Evolutionary conservation across 30 jellyfish, hydroid and myxozoan species (phyloP).

Genomic region (Cassiopea andromeda): DNA sequence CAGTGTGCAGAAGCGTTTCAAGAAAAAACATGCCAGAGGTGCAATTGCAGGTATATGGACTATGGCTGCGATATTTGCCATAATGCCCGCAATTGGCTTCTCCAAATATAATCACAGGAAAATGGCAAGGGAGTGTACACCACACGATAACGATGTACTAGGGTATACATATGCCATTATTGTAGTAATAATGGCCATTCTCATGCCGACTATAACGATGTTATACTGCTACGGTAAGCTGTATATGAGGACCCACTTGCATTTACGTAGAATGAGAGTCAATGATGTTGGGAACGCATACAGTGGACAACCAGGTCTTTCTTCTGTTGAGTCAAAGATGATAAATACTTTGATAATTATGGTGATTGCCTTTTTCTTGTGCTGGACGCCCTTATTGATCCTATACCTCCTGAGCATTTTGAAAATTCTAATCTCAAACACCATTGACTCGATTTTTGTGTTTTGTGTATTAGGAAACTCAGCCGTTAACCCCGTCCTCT

Average conservation of each 20-base stretch:
- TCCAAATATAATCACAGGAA: slow-evolving; percentile 44
- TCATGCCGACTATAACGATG: slow-evolving; percentile 45
- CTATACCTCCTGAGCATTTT: not conserved
- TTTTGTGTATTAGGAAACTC: slow-evolving; percentile 67
- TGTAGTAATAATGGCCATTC: not conserved
- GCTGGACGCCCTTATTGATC: slow-evolving; percentile 51
- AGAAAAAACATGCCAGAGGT: too few species aligned
- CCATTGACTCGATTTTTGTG: slow-evolving; percentile 17
- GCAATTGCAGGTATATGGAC: slow-evolving; percentile 35
- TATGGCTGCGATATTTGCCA: slow-evolving; percentile 45
- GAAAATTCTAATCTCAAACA: not conserved
- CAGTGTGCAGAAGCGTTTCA: not conserved
- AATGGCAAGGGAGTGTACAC: slow-evolving; percentile 77
- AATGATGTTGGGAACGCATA: not conserved
- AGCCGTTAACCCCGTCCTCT: slow-evolving; percentile 73
- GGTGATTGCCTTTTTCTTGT: slow-evolving; percentile 43
- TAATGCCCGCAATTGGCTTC: slow-evolving; percentile 87
- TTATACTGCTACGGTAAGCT: slow-evolving; percentile 47
- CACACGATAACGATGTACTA: slow-evolving; percentile 2
- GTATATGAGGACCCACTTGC: slow-evolving; percentile 26
- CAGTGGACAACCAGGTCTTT: not conserved
- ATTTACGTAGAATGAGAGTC: slow-evolving; percentile 27
- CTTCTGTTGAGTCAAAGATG: slow-evolving; percentile 32
- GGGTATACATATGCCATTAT: slow-evolving; percentile 14
- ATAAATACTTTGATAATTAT: slow-evolving; percentile 52